Conservation (phyloP, 2,113 vertebrate genomes). For the Tamias sibiricus region DNA sequence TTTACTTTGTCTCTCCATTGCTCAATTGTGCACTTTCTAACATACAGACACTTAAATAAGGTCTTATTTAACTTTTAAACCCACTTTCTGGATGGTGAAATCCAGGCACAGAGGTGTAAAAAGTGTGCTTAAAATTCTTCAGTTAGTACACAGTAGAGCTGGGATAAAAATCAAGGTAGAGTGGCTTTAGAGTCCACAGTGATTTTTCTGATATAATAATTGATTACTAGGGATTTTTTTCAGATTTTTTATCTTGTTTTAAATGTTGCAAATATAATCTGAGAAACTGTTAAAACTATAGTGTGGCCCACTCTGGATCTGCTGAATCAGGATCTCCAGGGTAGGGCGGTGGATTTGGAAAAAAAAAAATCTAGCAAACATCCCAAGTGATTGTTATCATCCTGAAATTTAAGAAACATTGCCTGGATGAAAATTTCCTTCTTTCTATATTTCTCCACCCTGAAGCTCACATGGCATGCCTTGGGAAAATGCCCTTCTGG, state of each 20-base stretch:
- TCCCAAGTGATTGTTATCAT: background rate
- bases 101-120: background rate
- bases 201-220: background rate
- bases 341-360: background rate
- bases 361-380: background rate
- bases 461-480: background rate
- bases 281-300: background rate
- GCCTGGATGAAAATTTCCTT: background rate
- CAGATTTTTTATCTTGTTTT: background rate
- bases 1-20: background rate
- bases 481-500: background rate
- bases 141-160: background rate
- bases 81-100: background rate
- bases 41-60: background rate
- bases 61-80: background rate
- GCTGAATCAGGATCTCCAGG: background rate
- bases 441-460: background rate
- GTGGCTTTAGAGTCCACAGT: background rate
- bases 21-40: background rate
- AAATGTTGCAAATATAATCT: conserved; percentile 26
- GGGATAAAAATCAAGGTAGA: background rate
- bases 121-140: background rate
- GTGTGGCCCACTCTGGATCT: background rate
- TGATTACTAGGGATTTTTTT: background rate
- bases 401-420: background rate